Evolutionary conservation across 2,888 invertebrate species (phyloP).

Genomic region (Teleogryllus oceanicus): DNA sequence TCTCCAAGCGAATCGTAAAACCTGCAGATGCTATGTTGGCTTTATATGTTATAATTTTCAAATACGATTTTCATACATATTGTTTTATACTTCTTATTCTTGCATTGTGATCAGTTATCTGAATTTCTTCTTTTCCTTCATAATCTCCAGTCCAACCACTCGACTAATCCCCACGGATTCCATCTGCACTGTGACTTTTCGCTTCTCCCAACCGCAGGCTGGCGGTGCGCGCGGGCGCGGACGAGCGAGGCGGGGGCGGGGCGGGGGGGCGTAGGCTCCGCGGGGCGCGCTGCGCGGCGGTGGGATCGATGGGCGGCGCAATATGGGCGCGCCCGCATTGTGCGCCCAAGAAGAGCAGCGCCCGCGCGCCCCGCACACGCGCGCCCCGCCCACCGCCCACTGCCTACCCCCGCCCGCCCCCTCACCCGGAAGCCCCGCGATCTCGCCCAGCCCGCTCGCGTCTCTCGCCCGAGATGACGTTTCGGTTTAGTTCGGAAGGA

Average conservation of each 20-base stretch:
- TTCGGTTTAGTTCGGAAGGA: too few relatives aligned
- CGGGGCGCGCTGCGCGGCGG: neutral
- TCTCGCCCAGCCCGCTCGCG: neutral
- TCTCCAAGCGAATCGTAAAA: too few relatives aligned
- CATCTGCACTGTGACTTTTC: too few relatives aligned
- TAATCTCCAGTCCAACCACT: too few relatives aligned
- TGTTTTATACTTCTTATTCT: too few relatives aligned
- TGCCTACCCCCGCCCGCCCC: neutral
- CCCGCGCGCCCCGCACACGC: neutral
- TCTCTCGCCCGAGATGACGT: neutral
- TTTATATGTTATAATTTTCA: too few relatives aligned
- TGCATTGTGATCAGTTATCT: too few relatives aligned
- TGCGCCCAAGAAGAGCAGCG: neutral
- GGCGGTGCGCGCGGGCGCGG: neutral
- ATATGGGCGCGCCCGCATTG: conserved; percentile 9
- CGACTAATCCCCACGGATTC: too few relatives aligned
- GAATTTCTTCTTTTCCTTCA: too few relatives aligned
- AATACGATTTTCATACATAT: too few relatives aligned
- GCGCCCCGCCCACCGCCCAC: neutral
- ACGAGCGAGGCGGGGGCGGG: neutral
- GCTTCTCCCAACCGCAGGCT: conserved; percentile 4
- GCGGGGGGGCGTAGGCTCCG: neutral
- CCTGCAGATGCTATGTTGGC: too few relatives aligned
- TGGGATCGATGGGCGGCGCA: conserved; percentile 4
- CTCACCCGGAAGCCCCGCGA: neutral